A percentile compares a stretch with the other conserved stretches of the same genome.
These are phyloP conservation scores for Agonopterix arenella DNA, from an alignment of 2,888 invertebrate genomes.

Conservation along the genomic window DNA sequence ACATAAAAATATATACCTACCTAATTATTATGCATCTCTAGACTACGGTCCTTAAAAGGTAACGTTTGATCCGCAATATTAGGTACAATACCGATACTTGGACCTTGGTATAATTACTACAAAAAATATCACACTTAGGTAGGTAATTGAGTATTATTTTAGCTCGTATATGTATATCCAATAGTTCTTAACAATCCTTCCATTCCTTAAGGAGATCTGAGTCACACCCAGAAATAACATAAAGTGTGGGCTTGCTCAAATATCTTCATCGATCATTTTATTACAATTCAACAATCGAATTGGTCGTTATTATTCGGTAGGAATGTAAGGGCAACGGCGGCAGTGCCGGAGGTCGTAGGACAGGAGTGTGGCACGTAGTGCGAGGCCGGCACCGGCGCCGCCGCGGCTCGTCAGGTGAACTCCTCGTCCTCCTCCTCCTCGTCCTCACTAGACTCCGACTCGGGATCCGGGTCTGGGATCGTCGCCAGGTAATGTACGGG, in stretches of 20 bases:
- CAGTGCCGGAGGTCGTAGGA: slow-evolving; percentile 22
- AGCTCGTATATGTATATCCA: background rate
- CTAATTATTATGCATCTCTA: too few relatives aligned
- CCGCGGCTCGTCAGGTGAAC: slow-evolving; percentile 51
- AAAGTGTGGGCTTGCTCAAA: too few relatives aligned
- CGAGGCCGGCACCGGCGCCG: slow-evolving; percentile 19
- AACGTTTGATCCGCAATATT: too few relatives aligned
- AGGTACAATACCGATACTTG: too few relatives aligned
- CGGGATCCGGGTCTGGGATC: slow-evolving; percentile 56
- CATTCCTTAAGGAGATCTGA: background rate
- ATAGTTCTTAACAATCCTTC: background rate
- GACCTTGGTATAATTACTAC: background rate
- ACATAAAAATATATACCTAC: too few relatives aligned
- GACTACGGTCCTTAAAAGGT: too few relatives aligned
- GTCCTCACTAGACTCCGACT: slow-evolving; percentile 54
- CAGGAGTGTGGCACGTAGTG: slow-evolving; percentile 50
- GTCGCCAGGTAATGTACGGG: slow-evolving; percentile 77
- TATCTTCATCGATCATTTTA: background rate
- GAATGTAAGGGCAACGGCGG: slow-evolving; percentile 44
- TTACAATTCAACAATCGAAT: slow-evolving; percentile 24
- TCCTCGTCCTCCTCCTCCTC: slow-evolving; percentile 54
- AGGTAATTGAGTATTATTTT: slow-evolving; percentile 33
- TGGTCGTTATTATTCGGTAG: slow-evolving; percentile 33
- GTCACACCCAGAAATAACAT: background rate
- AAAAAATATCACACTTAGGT: slow-evolving; percentile 37